These are phyloP conservation scores for Fregata magnificens DNA, from an alignment of 2,113 vertebrate genomes.

Conservation along the genomic window DNA sequence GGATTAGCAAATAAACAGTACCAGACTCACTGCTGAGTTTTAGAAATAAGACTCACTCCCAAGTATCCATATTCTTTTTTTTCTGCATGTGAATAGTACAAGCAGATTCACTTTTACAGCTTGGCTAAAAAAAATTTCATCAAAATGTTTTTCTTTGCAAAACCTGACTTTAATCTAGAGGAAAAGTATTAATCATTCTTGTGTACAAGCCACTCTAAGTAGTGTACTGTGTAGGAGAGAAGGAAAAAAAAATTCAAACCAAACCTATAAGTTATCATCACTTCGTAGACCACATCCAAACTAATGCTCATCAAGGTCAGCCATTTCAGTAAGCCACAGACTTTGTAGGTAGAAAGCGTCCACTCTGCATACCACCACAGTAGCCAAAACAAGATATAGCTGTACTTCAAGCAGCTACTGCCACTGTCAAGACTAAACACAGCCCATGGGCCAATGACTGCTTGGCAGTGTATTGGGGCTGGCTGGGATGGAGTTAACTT, in stretches of 20 bases:
- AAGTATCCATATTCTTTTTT: not conserved
- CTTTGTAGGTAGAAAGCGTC: not conserved
- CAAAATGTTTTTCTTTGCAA: not conserved
- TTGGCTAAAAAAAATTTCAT: not conserved
- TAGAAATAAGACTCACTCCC: not conserved
- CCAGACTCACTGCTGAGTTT: not conserved
- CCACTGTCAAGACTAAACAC: not conserved
- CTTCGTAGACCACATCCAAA: not conserved
- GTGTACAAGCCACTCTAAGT: not conserved
- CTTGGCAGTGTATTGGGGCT: not conserved
- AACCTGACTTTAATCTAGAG: not conserved
- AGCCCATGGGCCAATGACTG: too few relatives aligned
- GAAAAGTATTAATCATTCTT: not conserved
- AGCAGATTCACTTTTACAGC: not conserved
- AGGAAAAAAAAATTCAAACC: not conserved
- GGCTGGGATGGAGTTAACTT: not conserved
- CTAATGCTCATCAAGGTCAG: not conserved
- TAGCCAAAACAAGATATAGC: not conserved
- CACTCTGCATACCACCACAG: too few relatives aligned
- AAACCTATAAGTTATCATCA: not conserved
- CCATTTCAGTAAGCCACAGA: not conserved
- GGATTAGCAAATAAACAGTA: not conserved
- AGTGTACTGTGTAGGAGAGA: not conserved
- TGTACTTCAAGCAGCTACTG: not conserved
- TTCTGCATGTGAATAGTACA: not conserved